Evolutionary conservation across 2,113 vertebrate species (phyloP), one percentile per base, ranked within the genome.

Genomic region (Tachysurus fulvidraco): DNA sequence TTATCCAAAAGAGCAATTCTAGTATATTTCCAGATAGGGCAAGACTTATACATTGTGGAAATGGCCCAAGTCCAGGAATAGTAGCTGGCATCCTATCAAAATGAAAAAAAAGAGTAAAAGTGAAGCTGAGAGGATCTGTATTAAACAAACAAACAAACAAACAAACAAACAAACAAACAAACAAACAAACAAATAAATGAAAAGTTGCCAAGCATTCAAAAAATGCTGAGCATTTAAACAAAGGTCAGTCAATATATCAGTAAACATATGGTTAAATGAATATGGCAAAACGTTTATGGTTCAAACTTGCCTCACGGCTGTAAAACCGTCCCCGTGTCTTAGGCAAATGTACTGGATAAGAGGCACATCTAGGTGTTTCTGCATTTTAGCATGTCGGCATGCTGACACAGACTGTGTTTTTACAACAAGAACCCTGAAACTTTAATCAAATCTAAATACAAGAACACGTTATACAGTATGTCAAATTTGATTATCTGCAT

Each of bases 291-390:
- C 8, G 44, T 76, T 7, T 54, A 28, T 17, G 50, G 73, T 21
- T 77, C 23, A 30, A 12, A 77, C 28, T 77, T 46, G 30, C 13
- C 50, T 25, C 77, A 78, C 11, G 41, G 14, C 41, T 17, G n/a
- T 64, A 44, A 44, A 64, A 55, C 14, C 46, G 16, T 78, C n/a
- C 25, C 36, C 8, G n/a, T 55, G 30, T 54, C 46, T 55, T 17
- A 78, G 14, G 25, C 50, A 79, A 79, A 30, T 79, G 8, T 50
- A 25, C 5, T 76, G 73, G 23, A 52, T 52, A 52, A 76, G 73
- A 50, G 23, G 23, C 12, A 76, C 11, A 76, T 50, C 44, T 76
- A 76, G 73, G 73, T 50, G 73, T 71, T 84, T 25, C 84, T 23
- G 16, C 5, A 28, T 44, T 46, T 19, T 19, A 60, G 9, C 13